Percentiles rank a stretch among this genome's conserved stretches.
These are phyloP conservation scores for Acrocephalus scirpaceus DNA, from an alignment of 2,797 vertebrate species.

Conservation along the genomic window DNA sequence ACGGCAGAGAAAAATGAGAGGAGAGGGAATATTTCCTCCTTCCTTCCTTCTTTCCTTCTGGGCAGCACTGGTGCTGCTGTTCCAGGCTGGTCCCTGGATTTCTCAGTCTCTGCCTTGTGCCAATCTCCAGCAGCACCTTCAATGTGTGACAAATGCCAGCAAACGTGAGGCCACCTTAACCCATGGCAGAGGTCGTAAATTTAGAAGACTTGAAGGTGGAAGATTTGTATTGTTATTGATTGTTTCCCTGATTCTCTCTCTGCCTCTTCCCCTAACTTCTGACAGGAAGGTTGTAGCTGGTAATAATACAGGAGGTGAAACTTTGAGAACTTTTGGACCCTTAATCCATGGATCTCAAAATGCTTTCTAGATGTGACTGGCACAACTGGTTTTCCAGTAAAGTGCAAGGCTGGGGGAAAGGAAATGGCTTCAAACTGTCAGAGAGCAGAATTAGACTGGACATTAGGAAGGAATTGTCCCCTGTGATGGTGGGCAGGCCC, in stretches of 20 bases:
- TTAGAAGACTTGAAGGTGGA: background rate
- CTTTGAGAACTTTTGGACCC: background rate
- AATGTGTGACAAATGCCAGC: background rate
- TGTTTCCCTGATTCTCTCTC: background rate
- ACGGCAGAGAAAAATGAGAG: background rate
- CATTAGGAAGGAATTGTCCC: background rate
- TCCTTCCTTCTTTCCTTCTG: background rate
- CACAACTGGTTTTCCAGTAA: background rate
- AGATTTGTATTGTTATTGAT: background rate
- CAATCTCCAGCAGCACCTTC: background rate
- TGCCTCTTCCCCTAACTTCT: background rate
- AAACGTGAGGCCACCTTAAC: background rate
- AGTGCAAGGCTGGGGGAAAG: background rate
- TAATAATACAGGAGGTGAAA: background rate
- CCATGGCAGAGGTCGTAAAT: background rate
- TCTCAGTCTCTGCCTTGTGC: background rate
- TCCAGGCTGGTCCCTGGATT: background rate
- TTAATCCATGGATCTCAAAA: background rate
- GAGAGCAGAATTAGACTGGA: background rate
- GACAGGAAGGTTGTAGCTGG: background rate
- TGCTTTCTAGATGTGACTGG: background rate
- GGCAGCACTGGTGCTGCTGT: background rate
- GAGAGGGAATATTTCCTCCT: background rate
- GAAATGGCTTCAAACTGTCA: background rate
- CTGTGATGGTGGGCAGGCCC: rapidly evolving